Evolutionary conservation across 2,113 vertebrate species (phyloP).

Genomic region (Porphyrio hochstetteri): DNA sequence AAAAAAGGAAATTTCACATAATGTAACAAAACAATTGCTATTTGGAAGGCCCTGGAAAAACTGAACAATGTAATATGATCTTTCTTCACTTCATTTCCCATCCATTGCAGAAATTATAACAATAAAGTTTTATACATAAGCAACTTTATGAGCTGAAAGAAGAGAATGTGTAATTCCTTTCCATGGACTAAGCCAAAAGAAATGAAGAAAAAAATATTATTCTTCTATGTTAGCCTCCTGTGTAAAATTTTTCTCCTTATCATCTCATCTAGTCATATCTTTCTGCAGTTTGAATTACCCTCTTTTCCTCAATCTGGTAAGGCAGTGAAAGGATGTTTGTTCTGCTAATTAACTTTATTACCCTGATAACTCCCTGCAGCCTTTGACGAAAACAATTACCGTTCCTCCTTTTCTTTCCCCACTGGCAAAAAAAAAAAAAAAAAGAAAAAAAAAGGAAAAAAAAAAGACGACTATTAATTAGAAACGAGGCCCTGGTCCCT

Average conservation of each 20-base stretch:
- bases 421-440: slow-evolving; percentile 63
- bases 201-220: slow-evolving; percentile 75
- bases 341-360: slow-evolving; percentile 99
- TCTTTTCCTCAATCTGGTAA: slow-evolving; percentile 86
- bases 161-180: slow-evolving; percentile 62
- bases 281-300: slow-evolving; percentile 87
- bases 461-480: slow-evolving; percentile 88
- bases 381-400: slow-evolving; percentile 99
- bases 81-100: slow-evolving; percentile 68
- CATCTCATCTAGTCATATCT: slow-evolving; percentile 86
- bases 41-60: slow-evolving; percentile 53
- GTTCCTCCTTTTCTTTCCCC: slow-evolving; percentile 72
- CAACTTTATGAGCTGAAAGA: slow-evolving; percentile 67
- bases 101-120: slow-evolving; percentile 59
- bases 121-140: slow-evolving; percentile 66
- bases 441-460: not conserved
- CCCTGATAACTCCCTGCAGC: slow-evolving; percentile 99
- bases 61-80: slow-evolving; percentile 24
- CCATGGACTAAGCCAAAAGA: slow-evolving; percentile 53
- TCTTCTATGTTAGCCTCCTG: slow-evolving; percentile 78
- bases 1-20: slow-evolving; percentile 59
- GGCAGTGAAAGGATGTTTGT: slow-evolving; percentile 94
- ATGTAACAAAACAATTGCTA: slow-evolving; percentile 59
- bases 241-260: slow-evolving; percentile 83
- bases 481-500: slow-evolving; percentile 85